phyloP scores from a whole-genome alignment of 2,888 invertebrate genomes.

The Epicampocera succincta region DNA sequence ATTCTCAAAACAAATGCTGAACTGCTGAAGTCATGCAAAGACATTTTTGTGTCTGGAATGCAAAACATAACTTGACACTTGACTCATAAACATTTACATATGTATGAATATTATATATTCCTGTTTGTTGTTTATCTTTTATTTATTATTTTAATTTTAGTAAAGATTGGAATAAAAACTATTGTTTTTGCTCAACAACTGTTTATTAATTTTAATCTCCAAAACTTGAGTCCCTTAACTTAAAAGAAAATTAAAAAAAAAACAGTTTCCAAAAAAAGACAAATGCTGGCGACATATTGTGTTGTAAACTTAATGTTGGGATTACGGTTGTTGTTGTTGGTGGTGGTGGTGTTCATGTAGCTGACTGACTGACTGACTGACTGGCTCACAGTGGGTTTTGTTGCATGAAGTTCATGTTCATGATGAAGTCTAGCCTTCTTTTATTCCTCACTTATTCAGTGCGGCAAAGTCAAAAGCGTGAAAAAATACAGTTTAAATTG shows the following conservation, averaged over 20 bases:
- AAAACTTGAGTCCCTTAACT: constrained; percentile 24
- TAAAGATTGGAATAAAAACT: constrained; percentile 26
- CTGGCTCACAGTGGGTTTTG: constrained; percentile 19
- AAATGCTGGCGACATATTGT: constrained; percentile 61
- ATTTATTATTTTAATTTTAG: not conserved
- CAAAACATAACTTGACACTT: constrained; percentile 57
- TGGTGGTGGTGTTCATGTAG: constrained; percentile 16
- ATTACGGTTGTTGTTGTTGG: constrained; percentile 31
- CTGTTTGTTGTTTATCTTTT: not conserved
- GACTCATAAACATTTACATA: constrained; percentile 64
- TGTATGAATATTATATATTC: constrained; percentile 46
- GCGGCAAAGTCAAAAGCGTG: constrained; percentile 67
- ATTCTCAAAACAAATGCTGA: not conserved
- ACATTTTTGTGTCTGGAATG: constrained; percentile 44
- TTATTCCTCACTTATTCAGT: constrained; percentile 36
- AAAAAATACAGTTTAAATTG: constrained; percentile 66
- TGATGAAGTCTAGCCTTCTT: constrained; percentile 49
- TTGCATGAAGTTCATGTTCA: constrained; percentile 65
- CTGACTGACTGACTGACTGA: constrained; percentile 6
- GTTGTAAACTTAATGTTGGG: constrained; percentile 29
- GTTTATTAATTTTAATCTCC: constrained; percentile 55
- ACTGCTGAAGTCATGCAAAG: constrained; percentile 6
- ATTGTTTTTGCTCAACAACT: constrained; percentile 41
- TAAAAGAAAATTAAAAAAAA: not conserved
- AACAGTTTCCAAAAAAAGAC: constrained; percentile 25